phyloP scores from a whole-genome alignment of 1,140 invertebrate species.

The Bombus sylvicola region DNA sequence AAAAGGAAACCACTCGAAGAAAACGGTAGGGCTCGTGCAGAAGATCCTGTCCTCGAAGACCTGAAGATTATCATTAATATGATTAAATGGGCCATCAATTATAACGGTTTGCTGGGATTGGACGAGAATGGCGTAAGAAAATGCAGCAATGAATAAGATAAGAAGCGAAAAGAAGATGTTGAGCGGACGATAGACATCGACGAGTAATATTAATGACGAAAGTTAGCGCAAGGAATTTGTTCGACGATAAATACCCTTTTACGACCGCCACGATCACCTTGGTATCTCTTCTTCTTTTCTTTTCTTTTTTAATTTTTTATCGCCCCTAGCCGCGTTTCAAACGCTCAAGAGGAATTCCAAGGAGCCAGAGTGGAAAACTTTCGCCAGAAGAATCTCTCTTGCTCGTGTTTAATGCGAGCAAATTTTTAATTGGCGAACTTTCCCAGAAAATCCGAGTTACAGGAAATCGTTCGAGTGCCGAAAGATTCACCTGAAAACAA shows the following conservation, averaged over 20 bases:
- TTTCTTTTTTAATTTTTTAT: background rate
- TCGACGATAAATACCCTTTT: slow-evolving; percentile 26
- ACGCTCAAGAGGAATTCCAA: background rate
- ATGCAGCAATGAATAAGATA: background rate
- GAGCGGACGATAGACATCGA: background rate
- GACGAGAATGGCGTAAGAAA: too few species aligned
- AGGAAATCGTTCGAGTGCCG: background rate
- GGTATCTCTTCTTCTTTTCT: slow-evolving; percentile 3
- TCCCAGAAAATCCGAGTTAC: background rate
- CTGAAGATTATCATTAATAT: too few species aligned
- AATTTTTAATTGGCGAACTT: slow-evolving; percentile 24
- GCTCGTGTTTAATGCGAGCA: background rate
- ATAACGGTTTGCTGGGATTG: too few species aligned
- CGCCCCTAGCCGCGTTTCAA: background rate
- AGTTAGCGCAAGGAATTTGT: slow-evolving; percentile 13
- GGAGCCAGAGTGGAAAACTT: slow-evolving; percentile 1
- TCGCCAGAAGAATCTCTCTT: background rate
- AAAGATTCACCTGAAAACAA: background rate
- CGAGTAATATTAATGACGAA: slow-evolving; percentile 25
- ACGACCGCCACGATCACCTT: background rate
- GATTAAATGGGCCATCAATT: too few species aligned
- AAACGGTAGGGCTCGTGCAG: too few species aligned
- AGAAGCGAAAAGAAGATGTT: background rate
- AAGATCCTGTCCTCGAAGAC: too few species aligned
- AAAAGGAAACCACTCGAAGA: too few species aligned